Conservation (phyloP, 2,797 vertebrate genomes). For the Alosa sapidissima region DNA sequence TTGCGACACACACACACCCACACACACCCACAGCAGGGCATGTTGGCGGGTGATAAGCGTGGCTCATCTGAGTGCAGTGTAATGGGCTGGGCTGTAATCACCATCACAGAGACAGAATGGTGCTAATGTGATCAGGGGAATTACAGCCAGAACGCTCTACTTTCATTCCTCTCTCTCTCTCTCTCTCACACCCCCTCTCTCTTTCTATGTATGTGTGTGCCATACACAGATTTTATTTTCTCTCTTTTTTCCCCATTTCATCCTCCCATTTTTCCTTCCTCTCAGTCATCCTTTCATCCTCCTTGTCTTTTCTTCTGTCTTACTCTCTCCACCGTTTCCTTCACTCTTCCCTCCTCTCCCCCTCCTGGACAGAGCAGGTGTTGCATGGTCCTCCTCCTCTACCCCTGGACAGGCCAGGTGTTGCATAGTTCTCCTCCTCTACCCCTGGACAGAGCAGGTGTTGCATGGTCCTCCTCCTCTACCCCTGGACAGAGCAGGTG, state of each 20-base stretch:
- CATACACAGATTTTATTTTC: conserved; percentile 24
- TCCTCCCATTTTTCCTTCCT: conserved; percentile 21
- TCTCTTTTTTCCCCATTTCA: conserved; percentile 10
- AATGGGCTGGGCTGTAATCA: neutral
- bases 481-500: too few species aligned
- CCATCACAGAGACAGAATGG: neutral
- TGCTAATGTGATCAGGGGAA: neutral
- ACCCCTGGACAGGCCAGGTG: neutral
- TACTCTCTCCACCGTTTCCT: neutral
- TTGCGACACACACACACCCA: neutral
- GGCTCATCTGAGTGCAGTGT: neutral
- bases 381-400: neutral
- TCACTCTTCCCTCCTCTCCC: conserved; percentile 10
- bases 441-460: too few species aligned
- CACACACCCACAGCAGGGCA: neutral
- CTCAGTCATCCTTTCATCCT: conserved; percentile 32
- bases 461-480: too few species aligned
- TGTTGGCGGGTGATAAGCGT: neutral
- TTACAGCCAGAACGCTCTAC: neutral
- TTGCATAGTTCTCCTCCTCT: too few species aligned
- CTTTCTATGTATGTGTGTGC: neutral
- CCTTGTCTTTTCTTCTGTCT: neutral
- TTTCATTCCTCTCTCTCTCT: too few species aligned
- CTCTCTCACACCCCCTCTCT: neutral
- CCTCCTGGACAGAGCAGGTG: neutral